Conservation (phyloP, 2,888 invertebrate species). For the Leptogaster cylindrica region DNA sequence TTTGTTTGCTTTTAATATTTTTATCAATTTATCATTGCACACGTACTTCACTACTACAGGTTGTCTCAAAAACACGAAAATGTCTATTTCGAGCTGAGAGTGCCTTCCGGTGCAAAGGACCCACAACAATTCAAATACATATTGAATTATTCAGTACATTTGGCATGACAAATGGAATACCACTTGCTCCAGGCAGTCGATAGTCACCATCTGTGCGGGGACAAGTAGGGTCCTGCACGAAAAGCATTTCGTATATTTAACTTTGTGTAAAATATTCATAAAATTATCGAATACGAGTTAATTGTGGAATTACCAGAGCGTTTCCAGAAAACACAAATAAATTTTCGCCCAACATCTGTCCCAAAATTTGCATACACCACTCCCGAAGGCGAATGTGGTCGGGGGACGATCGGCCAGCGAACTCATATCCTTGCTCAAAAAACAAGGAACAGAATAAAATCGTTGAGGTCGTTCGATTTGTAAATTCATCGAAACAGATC, state of each 20-base stretch:
- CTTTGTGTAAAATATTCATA: slow-evolving; percentile 41
- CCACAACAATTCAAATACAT: too few relatives aligned
- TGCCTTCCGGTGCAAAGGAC: too few relatives aligned
- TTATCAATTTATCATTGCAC: too few relatives aligned
- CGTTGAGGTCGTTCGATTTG: slow-evolving; percentile 21
- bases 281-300: slow-evolving; percentile 28
- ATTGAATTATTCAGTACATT: slow-evolving; percentile 3
- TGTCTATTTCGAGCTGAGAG: too few relatives aligned
- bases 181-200: slow-evolving; percentile 22
- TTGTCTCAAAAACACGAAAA: too few relatives aligned
- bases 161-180: neutral
- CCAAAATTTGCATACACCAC: slow-evolving; percentile 23
- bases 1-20: too few relatives aligned
- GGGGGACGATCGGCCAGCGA: too few relatives aligned
- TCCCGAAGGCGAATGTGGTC: neutral
- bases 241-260: slow-evolving; percentile 27
- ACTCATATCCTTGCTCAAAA: neutral
- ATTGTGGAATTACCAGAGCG: slow-evolving; percentile 41
- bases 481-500: slow-evolving; percentile 22
- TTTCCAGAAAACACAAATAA: slow-evolving; percentile 37
- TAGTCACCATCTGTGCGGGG: slow-evolving; percentile 14
- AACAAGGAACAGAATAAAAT: neutral
- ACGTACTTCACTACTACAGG: too few relatives aligned
- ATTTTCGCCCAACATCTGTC: slow-evolving; percentile 25
- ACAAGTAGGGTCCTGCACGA: neutral